These are phyloP conservation scores for Diploscapter pachys DNA, from an alignment of 1,140 invertebrate species.

Conservation along the genomic window DNA sequence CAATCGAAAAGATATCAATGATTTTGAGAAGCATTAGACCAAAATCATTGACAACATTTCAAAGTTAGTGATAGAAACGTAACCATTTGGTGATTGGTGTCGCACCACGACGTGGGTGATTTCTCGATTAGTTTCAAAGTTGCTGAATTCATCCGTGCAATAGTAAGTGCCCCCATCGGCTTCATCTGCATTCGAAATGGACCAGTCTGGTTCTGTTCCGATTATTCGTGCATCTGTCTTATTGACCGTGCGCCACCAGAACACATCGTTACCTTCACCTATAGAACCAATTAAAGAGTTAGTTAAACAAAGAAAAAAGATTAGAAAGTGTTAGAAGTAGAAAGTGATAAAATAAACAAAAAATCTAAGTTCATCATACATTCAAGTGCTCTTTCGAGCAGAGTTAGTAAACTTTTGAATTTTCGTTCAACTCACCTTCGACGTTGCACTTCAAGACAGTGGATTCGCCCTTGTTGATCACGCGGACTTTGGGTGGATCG, in stretches of 20 bases:
- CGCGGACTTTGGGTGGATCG: conserved; percentile 49
- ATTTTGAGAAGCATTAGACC: too few relatives aligned
- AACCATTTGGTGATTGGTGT: conserved; percentile 19
- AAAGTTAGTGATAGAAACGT: conserved; percentile 6
- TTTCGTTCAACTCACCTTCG: conserved; percentile 42
- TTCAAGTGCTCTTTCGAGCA: too few relatives aligned
- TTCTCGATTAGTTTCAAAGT: conserved; percentile 14
- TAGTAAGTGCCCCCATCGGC: conserved; percentile 28
- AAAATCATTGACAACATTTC: too few relatives aligned
- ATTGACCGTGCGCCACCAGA: conserved; percentile 25
- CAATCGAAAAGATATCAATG: too few relatives aligned
- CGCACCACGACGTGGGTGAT: conserved; percentile 13
- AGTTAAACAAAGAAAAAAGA: too few relatives aligned
- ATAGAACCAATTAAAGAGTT: neutral
- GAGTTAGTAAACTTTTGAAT: too few relatives aligned
- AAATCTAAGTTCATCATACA: too few relatives aligned
- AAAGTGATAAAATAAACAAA: too few relatives aligned
- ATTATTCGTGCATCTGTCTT: conserved; percentile 11
- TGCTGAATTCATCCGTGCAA: conserved; percentile 18
- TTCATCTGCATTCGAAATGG: conserved; percentile 7
- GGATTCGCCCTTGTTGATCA: conserved; percentile 56
- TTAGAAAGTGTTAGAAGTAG: too few relatives aligned
- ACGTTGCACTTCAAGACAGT: conserved; percentile 57
- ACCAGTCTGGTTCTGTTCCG: conserved; percentile 5
- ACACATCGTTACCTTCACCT: conserved; percentile 22